Percentiles rank a stretch among this genome's conserved stretches.
phyloP scores from a whole-genome alignment of 2,797 vertebrate genomes.

The Trachurus trachurus region DNA sequence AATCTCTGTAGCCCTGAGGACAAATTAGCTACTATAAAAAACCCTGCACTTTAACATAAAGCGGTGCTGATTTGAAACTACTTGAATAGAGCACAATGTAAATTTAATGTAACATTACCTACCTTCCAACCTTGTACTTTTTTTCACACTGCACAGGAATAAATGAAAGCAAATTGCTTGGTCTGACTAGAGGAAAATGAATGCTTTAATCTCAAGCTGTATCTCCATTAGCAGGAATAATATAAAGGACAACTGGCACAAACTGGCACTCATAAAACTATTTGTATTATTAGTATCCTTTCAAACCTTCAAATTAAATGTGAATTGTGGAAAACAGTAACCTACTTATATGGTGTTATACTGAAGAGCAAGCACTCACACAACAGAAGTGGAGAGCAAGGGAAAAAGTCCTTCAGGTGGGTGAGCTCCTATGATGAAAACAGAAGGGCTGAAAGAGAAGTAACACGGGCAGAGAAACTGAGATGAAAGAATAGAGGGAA shows the following conservation, averaged over 20 bases:
- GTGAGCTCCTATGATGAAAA: not conserved
- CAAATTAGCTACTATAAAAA: not conserved
- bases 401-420: not conserved
- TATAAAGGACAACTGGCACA: conserved; percentile 16
- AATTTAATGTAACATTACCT: conserved; percentile 9
- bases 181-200: conserved; percentile 15
- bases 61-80: not conserved
- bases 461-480: not conserved
- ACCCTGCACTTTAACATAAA: conserved; percentile 1
- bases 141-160: conserved; percentile 13
- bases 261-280: conserved; percentile 16
- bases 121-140: conserved; percentile 1
- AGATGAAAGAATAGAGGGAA: not conserved
- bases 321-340: conserved; percentile 13
- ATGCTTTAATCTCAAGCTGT: conserved; percentile 37
- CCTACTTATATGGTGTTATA: conserved; percentile 7
- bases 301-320: conserved; percentile 29
- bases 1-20: too few species aligned
- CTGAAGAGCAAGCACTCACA: conserved; percentile 7
- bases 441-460: not conserved
- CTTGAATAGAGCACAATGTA: conserved; percentile 10
- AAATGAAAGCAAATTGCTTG: conserved; percentile 28
- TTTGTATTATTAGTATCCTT: conserved; percentile 17
- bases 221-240: conserved; percentile 27
- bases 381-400: not conserved